Evolutionary conservation across 2,888 invertebrate species (phyloP).

Genomic region (Conomelus anceps): DNA sequence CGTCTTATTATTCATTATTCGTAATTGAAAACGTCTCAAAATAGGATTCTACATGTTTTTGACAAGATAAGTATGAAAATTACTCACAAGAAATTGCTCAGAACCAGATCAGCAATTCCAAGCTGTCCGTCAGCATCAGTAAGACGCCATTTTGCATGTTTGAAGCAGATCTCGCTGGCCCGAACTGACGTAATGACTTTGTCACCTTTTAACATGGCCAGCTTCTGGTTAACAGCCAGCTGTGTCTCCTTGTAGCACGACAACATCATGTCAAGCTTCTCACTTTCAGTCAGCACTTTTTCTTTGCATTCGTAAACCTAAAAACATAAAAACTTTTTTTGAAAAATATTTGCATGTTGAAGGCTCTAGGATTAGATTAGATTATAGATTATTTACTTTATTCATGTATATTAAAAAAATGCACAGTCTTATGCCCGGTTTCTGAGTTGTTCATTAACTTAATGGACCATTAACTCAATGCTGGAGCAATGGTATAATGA

Average conservation of each 20-base stretch:
- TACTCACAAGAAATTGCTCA: slow-evolving; percentile 86
- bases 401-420: too few species aligned
- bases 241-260: slow-evolving; percentile 83
- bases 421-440: too few species aligned
- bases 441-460: too few species aligned
- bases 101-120: slow-evolving; percentile 90
- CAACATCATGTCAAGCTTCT: slow-evolving; percentile 92
- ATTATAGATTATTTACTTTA: too few species aligned
- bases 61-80: not conserved
- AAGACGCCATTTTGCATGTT: slow-evolving; percentile 94
- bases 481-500: too few species aligned
- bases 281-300: slow-evolving; percentile 75
- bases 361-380: too few species aligned
- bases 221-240: slow-evolving; percentile 48
- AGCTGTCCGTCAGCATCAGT: slow-evolving; percentile 97
- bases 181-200: slow-evolving; percentile 68
- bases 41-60: too few species aligned
- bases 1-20: too few species aligned
- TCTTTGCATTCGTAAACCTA: slow-evolving; percentile 85
- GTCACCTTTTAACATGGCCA: slow-evolving; percentile 59
- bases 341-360: too few species aligned
- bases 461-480: too few species aligned
- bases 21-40: too few species aligned
- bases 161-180: slow-evolving; percentile 93
- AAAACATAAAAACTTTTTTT: too few species aligned